These are phyloP conservation scores for Torymus texanus DNA, from an alignment of 2,888 invertebrate species.

Conservation along the genomic window DNA sequence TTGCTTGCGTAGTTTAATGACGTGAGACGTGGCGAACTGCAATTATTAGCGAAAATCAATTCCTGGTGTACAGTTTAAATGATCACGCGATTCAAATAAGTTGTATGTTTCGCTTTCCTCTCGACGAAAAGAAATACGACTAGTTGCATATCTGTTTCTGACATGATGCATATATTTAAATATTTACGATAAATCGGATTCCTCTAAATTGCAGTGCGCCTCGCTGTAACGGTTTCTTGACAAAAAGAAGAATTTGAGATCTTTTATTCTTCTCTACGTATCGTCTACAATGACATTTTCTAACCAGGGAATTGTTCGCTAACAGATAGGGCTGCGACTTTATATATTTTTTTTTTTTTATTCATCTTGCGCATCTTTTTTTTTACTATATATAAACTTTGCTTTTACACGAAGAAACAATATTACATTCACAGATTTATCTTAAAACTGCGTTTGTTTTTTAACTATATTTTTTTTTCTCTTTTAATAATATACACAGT, in stretches of 20 bases:
- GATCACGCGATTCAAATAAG: too few species aligned
- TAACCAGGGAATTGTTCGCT: constrained; percentile 34
- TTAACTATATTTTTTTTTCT: constrained; percentile 34
- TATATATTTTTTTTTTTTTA: constrained; percentile 15
- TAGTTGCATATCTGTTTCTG: too few species aligned
- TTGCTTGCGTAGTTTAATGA: too few species aligned
- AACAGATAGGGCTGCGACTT: constrained; percentile 39
- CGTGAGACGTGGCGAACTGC: too few species aligned
- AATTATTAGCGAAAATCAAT: too few species aligned
- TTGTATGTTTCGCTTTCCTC: too few species aligned
- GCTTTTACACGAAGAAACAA: constrained; percentile 39
- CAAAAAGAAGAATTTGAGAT: constrained; percentile 1
- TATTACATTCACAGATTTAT: constrained; percentile 43
- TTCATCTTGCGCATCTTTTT: constrained; percentile 19
- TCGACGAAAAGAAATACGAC: too few species aligned
- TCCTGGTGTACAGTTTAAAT: too few species aligned
- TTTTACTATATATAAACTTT: constrained; percentile 48
- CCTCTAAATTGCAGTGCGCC: background rate
- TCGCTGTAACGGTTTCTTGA: background rate
- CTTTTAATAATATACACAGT: constrained; percentile 42
- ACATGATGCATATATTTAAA: too few species aligned
- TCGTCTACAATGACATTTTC: constrained; percentile 25
- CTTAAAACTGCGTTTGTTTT: constrained; percentile 34
- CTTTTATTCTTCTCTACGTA: background rate
- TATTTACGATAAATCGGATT: too few species aligned